These are phyloP conservation scores for Halocaridina rubra DNA, from an alignment of 2,888 invertebrate genomes.

Conservation along the genomic window DNA sequence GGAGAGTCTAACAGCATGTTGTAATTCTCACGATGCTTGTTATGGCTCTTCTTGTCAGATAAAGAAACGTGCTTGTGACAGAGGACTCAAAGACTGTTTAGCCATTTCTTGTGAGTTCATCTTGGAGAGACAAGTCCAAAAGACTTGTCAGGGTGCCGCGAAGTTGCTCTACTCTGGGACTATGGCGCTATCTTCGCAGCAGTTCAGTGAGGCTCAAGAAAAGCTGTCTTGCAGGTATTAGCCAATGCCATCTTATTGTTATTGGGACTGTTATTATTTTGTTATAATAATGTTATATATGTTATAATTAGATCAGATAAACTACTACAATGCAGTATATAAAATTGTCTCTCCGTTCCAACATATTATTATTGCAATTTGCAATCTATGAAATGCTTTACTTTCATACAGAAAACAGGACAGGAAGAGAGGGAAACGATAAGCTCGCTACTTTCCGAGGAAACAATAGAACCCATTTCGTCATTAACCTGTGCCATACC, in stretches of 20 bases:
- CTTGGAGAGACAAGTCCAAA: not conserved
- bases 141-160: not conserved
- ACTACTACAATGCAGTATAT: too few species aligned
- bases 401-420: too few species aligned
- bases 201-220: not conserved
- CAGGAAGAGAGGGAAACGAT: too few species aligned
- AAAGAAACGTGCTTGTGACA: not conserved
- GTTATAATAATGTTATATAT: too few species aligned
- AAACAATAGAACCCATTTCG: too few species aligned
- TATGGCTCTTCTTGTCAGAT: not conserved
- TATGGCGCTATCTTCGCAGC: not conserved
- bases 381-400: too few species aligned
- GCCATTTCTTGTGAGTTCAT: not conserved
- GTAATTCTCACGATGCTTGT: not conserved
- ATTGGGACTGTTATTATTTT: not conserved
- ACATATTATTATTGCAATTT: too few species aligned
- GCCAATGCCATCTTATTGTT: not conserved
- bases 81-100: not conserved
- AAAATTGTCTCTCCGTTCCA: too few species aligned
- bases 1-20: not conserved
- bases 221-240: not conserved
- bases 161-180: not conserved
- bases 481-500: too few species aligned
- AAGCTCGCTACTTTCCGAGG: too few species aligned
- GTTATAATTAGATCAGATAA: too few species aligned